Base-by-base conservation (phyloP, 2,888 invertebrate species). In the Platypus cylindrus region DNA sequence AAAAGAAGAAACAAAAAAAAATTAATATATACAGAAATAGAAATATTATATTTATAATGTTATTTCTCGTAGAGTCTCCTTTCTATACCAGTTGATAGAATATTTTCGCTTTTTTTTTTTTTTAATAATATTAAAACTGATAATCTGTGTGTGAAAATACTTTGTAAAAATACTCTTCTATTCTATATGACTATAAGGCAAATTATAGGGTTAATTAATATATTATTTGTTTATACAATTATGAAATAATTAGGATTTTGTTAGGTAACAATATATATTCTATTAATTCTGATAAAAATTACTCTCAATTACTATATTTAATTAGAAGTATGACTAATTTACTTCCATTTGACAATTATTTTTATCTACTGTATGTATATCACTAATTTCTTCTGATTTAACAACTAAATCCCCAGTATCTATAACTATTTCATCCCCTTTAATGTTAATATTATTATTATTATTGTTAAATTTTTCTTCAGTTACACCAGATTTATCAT, bases 111-210 rank as follows among this genome's bases (percentile, higher is more conserved):
- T n/a, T n/a, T n/a, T n/a, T n/a, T n/a, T n/a, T n/a, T n/a, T n/a
- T n/a, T 32, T 32, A 32, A 32, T 32, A 32, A 11, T 41, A 40
- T 27, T 14, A 27, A 25, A 45, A 32, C 42, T 45, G 45, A 44
- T 48, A 46, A 46, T 48, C 50, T 43, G 44, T 46, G 44, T 59
- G 58, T 58, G 58, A 60, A 59, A 60, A 59, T 60, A 59, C 59
- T 59, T 46, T 59, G 58, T 59, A 59, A 59, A 60, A 60, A 61
- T 60, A 59, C 57, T 59, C 53, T 56, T n/a, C 53, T 53, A 44
- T 58, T 56, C 55, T 59, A 52, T 56, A 56, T 53, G 48, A 51
- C 53, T 54, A 55, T 33, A 41, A 56, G 55, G 55, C 55, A 53
- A 49, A 46, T 50, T n/a, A n/a, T n/a, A n/a, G n/a, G n/a, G 49